Conservation (phyloP, 2,888 invertebrate genomes). For the Eupelmus urozonus region DNA sequence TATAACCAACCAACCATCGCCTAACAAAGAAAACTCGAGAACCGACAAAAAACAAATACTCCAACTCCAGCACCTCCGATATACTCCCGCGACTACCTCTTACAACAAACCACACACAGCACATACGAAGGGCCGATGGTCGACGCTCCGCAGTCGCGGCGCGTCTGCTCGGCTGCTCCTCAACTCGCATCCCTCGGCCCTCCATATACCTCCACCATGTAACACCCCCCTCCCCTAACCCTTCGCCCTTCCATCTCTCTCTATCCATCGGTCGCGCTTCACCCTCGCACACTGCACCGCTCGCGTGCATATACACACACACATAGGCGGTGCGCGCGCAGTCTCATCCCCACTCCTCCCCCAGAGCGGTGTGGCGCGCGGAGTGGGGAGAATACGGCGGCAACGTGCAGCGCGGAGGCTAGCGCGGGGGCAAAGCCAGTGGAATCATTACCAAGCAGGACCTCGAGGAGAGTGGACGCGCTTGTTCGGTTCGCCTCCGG, state of each 20-base stretch:
- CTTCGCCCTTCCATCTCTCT: slow-evolving; percentile 58
- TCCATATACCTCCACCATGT: neutral
- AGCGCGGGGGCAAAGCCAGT: slow-evolving; percentile 57
- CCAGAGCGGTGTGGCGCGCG: neutral
- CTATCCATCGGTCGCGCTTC: slow-evolving; percentile 21
- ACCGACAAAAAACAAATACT: too few relatives aligned
- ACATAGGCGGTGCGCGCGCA: too few relatives aligned
- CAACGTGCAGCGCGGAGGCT: slow-evolving; percentile 53
- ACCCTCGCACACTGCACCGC: slow-evolving; percentile 9
- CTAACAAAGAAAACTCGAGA: too few relatives aligned
- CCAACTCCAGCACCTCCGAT: too few relatives aligned
- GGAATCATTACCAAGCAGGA: slow-evolving; percentile 74
- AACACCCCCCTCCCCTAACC: slow-evolving; percentile 50
- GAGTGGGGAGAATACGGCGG: slow-evolving; percentile 22
- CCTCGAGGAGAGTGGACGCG: slow-evolving; percentile 76
- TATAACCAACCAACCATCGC: too few relatives aligned
- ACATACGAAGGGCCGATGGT: neutral
- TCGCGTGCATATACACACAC: too few relatives aligned
- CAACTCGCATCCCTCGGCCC: neutral
- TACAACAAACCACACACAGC: too few relatives aligned
- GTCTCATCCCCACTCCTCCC: slow-evolving; percentile 17
- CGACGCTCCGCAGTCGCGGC: neutral
- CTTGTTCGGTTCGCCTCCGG: slow-evolving; percentile 67
- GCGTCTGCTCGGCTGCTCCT: neutral
- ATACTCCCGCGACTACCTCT: too few relatives aligned